Conservation (phyloP, 1,140 invertebrate genomes). For the Chionoecetes opilio region DNA sequence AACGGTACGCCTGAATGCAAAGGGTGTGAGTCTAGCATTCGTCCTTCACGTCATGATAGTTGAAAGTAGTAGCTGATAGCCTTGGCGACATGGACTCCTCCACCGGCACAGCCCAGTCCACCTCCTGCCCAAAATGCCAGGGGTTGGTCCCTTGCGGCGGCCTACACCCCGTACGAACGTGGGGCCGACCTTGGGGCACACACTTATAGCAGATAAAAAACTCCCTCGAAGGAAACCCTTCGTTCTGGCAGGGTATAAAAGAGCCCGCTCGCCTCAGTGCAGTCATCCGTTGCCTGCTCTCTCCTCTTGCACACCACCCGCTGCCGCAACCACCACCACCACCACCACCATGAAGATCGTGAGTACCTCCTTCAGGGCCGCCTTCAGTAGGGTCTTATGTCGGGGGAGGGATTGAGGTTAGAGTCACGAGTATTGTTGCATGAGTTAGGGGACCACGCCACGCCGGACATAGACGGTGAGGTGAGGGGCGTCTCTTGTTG, state of each 20-base stretch:
- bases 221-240: not conserved
- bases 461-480: no score
- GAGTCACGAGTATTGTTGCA: no score
- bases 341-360: not conserved
- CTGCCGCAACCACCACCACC: not conserved
- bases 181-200: not conserved
- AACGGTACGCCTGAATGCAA: no score
- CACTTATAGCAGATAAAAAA: not conserved
- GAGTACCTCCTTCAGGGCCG: not conserved
- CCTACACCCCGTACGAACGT: constrained; percentile 22
- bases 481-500: not conserved
- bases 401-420: not conserved
- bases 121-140: constrained; percentile 12
- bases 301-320: not conserved
- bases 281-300: not conserved
- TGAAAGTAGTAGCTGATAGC: constrained; percentile 16
- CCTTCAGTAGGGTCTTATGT: not conserved
- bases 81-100: not conserved
- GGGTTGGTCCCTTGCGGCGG: not conserved
- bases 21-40: no score
- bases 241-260: not conserved
- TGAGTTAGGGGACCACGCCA: no score
- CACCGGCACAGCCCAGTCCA: not conserved
- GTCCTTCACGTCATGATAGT: not conserved
- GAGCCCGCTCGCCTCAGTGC: not conserved